Conservation (phyloP, 2,797 vertebrate species). For the Eleutherodactylus coqui region DNA sequence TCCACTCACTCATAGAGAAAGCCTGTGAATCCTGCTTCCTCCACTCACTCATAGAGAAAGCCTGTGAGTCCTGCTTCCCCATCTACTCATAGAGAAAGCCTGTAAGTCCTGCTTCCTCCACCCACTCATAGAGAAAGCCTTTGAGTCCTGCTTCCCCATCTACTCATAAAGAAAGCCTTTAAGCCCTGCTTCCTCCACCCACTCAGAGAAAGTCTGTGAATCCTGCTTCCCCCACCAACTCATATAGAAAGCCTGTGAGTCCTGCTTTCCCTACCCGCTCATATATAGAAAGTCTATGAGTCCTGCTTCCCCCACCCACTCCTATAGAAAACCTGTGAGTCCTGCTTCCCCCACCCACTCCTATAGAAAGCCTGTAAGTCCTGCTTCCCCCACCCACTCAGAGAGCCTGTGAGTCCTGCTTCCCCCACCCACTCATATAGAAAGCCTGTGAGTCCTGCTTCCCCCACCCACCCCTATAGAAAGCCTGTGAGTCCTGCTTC, state of each 20-base stretch:
- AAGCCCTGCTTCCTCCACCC: background rate
- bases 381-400: background rate
- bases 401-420: background rate
- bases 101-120: background rate
- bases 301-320: background rate
- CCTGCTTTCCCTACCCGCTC: background rate
- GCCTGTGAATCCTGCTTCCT: background rate
- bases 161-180: background rate
- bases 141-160: background rate
- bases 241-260: background rate
- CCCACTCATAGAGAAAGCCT: background rate
- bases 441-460: background rate
- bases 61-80: background rate
- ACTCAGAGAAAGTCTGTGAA: background rate
- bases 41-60: background rate
- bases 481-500: background rate
- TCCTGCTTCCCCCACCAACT: background rate
- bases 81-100: background rate
- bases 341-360: background rate
- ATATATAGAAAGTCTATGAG: background rate
- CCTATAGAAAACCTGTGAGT: background rate
- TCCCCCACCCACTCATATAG: background rate
- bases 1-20: background rate
- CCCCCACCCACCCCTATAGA: background rate
- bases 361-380: background rate